These are phyloP conservation scores for Synanceia verrucosa DNA, from an alignment of 2,797 vertebrate species.

Conservation along the genomic window DNA sequence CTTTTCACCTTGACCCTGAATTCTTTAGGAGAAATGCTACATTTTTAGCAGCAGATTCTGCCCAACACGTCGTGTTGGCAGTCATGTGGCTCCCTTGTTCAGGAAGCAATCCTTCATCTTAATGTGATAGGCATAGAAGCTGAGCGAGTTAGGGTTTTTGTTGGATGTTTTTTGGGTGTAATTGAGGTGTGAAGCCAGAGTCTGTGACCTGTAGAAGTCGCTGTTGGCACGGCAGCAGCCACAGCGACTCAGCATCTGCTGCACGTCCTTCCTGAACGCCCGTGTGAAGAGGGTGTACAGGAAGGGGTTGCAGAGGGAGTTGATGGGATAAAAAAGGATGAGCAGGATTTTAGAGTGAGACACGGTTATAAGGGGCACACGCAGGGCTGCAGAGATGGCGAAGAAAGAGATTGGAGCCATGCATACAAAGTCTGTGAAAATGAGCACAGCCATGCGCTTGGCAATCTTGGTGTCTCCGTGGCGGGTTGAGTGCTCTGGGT, in stretches of 20 bases:
- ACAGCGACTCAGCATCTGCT: constrained; percentile 85
- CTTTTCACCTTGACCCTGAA: constrained; percentile 18
- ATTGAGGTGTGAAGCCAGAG: constrained; percentile 77
- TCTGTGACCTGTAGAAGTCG: constrained; percentile 83
- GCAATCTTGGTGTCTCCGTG: constrained; percentile 90
- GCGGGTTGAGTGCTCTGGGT: constrained; percentile 84
- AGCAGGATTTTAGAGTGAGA: constrained; percentile 94
- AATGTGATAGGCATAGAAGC: constrained; percentile 74
- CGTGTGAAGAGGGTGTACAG: constrained; percentile 94
- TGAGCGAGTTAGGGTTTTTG: constrained; percentile 53
- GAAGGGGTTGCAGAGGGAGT: constrained; percentile 95
- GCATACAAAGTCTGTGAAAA: constrained; percentile 95
- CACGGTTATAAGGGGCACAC: constrained; percentile 92
- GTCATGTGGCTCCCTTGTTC: constrained; percentile 75
- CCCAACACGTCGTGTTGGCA: not conserved
- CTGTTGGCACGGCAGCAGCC: constrained; percentile 81
- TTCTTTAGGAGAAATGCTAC: constrained; percentile 27
- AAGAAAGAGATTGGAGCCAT: constrained; percentile 97
- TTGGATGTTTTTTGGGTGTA: constrained; percentile 47
- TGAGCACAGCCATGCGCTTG: constrained; percentile 94
- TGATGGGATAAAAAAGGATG: constrained; percentile 93
- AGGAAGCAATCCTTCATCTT: constrained; percentile 79
- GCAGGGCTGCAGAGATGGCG: constrained; percentile 92
- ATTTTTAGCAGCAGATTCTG: constrained; percentile 8
- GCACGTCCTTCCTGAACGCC: constrained; percentile 88